phyloP scores from a whole-genome alignment of 2,888 invertebrate species.

The Eristalis tenax region DNA sequence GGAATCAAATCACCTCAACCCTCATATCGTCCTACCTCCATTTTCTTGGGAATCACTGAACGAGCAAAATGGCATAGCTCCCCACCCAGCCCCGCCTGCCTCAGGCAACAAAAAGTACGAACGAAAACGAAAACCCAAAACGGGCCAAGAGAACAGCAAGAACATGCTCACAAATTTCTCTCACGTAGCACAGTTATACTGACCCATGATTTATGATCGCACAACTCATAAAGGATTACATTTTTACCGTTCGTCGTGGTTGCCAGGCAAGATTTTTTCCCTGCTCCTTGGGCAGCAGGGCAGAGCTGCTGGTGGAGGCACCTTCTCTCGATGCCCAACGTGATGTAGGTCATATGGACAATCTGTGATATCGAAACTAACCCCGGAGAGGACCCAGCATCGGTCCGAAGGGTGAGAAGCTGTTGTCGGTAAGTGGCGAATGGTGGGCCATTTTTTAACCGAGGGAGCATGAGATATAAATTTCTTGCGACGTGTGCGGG shows the following conservation, averaged over 20 bases:
- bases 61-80: conserved; percentile 62
- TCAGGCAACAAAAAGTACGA: conserved; percentile 13
- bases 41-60: conserved; percentile 68
- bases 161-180: conserved; percentile 59
- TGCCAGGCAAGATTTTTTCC: conserved; percentile 23
- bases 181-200: conserved; percentile 71
- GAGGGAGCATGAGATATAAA: conserved; percentile 34
- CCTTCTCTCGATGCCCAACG: conserved; percentile 25
- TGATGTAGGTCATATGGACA: conserved; percentile 71
- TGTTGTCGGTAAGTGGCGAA: conserved; percentile 54
- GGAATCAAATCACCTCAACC: conserved; percentile 65
- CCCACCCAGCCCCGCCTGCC: background rate
- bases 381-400: conserved; percentile 1
- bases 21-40: conserved; percentile 28
- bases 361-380: conserved; percentile 66
- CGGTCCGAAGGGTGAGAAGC: conserved; percentile 33
- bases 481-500: conserved; percentile 1
- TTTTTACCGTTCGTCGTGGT: conserved; percentile 58
- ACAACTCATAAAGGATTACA: conserved; percentile 72
- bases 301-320: background rate
- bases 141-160: conserved; percentile 23
- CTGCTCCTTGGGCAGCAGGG: conserved; percentile 2
- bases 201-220: conserved; percentile 72
- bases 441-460: conserved; percentile 55
- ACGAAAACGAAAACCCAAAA: background rate